phyloP scores from a whole-genome alignment of 2,797 vertebrate species.

The Ctenosaura bakeri region DNA sequence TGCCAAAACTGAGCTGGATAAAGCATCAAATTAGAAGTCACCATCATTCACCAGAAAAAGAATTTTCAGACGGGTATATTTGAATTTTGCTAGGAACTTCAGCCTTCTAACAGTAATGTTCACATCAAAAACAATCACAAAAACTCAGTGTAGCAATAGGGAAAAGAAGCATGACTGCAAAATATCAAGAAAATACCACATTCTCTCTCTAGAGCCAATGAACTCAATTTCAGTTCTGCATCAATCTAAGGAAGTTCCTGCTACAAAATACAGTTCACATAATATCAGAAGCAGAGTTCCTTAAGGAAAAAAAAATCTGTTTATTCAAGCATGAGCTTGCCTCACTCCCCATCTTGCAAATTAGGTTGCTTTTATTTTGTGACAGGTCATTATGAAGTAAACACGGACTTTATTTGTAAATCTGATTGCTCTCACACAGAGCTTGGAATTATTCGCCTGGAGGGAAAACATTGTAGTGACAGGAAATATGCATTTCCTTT shows the following conservation, averaged over 20 bases:
- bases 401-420: no score
- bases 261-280: no score
- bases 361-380: no score
- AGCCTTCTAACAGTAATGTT: background rate
- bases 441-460: no score
- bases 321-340: no score
- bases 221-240: constrained; percentile 36
- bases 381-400: no score
- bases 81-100: background rate
- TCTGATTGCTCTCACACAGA: no score
- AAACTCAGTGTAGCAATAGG: background rate
- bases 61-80: background rate
- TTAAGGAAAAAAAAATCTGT: no score
- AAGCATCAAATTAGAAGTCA: background rate
- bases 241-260: constrained; percentile 27
- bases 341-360: no score
- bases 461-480: no score
- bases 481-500: no score
- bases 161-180: background rate
- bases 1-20: background rate
- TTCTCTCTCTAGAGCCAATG: background rate
- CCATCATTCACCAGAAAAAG: background rate
- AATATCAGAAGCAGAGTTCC: no score
- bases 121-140: background rate
- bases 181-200: constrained; percentile 49